Evolutionary conservation across 1,140 invertebrate species (phyloP), one percentile per base, ranked within the genome.

Genomic region (Drosophila orosa): DNA sequence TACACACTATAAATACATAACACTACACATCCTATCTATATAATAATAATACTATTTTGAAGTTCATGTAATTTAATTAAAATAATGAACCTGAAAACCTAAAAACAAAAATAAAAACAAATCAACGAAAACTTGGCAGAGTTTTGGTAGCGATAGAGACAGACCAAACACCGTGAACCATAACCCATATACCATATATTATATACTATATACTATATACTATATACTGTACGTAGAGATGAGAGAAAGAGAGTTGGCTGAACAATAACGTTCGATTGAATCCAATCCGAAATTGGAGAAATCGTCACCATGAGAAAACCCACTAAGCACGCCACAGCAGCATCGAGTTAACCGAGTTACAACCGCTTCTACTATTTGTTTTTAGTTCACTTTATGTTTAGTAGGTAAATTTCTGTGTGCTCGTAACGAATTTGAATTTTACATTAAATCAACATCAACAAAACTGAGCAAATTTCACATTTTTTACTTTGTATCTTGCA

Each of bases 11-110:
- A 80, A 81, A 89, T 78, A 89, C 79, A 89, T 89, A 90, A 89
- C 80, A 89, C 85, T 69, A 89, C 74, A 90, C 78, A 90, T 86
- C 82, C 87, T 90, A 85, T 84, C 74, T 90, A 84, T 90, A 90
- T 78, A 86, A 83, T 90, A 90, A 79, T 79, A 78, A 85, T 86
- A 86, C 79, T 89, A 89, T 89, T 89, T 89, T 89, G 84, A 89
- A 89, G 84, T 89, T 89, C 84, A 89, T 89, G 84, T 89, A 89
- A 89, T 89, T 89, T 89, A 89, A 89, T 89, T 89, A 89, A 89
- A 89, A 90, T 89, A 89, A 89, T 90, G 84, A 90, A 89, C 84
- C 84, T 84, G 59, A 72, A 78, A 89, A 80, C 79, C 58, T 67
- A 77, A 81, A 76, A 74, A 72, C 76, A 50, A 58, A 52, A 65